phyloP scores from a whole-genome alignment of 2,113 vertebrate genomes.

The Cardinalis cardinalis region DNA sequence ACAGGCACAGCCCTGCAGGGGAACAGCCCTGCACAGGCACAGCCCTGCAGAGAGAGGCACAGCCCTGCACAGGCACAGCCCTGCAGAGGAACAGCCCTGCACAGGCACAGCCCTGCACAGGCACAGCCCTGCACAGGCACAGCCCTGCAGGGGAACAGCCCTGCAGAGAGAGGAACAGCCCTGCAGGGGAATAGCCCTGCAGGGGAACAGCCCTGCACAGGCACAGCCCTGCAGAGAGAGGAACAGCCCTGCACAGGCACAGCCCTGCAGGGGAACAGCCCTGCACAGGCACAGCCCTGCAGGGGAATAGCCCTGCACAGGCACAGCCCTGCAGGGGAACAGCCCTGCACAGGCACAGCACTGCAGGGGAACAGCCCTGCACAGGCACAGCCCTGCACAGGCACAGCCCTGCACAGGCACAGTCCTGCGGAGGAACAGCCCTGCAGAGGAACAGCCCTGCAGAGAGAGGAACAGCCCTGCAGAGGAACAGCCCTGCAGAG shows the following conservation, averaged over 20 bases:
- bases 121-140: background rate
- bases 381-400: background rate
- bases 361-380: no score
- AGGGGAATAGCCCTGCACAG: no score
- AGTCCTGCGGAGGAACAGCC: no score
- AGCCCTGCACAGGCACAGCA: background rate
- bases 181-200: no score
- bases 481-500: no score
- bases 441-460: no score
- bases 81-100: background rate
- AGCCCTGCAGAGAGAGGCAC: background rate
- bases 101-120: background rate
- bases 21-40: background rate
- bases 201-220: background rate
- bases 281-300: fast-evolving
- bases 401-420: background rate
- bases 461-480: no score
- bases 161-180: background rate
- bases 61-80: background rate
- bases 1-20: background rate
- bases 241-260: background rate
- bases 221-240: background rate
- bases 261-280: background rate
- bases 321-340: background rate
- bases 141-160: background rate